Percentiles rank a stretch among this genome's conserved stretches.
Conservation (phyloP, 2,888 invertebrate species). For the Polymixis lichenea region DNA sequence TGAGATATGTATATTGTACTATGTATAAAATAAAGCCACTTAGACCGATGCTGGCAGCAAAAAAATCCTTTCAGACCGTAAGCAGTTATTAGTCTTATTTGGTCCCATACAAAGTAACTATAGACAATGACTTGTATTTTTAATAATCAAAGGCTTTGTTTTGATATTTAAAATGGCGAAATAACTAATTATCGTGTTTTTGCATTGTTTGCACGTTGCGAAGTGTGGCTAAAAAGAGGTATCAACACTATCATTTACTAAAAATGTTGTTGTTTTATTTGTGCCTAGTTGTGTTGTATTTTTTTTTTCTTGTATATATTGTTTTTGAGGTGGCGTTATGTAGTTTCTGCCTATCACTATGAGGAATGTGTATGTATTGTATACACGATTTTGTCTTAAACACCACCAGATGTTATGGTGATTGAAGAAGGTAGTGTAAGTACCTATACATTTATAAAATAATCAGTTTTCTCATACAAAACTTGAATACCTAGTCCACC, state of each 20-base stretch:
- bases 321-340: too few relatives aligned
- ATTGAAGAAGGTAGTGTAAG: background rate
- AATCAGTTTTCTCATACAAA: background rate
- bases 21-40: background rate
- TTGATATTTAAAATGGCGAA: constrained; percentile 13
- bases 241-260: background rate
- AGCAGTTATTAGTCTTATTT: background rate
- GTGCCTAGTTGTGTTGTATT: too few relatives aligned
- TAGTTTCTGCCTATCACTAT: too few relatives aligned
- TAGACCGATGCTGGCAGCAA: background rate
- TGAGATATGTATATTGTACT: background rate
- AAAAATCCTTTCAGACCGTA: constrained; percentile 9
- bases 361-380: background rate
- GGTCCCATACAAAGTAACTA: background rate
- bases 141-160: constrained; percentile 2
- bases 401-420: background rate
- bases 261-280: too few relatives aligned
- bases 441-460: background rate
- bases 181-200: constrained; percentile 29
- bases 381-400: background rate
- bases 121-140: constrained; percentile 23
- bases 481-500: background rate
- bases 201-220: constrained; percentile 1
- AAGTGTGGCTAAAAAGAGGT: background rate
- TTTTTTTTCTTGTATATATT: too few relatives aligned